Evolutionary conservation across 2,797 vertebrate genomes (phyloP), one percentile per base, ranked within the genome.

Genomic region (Silurus lanzhouensis): DNA sequence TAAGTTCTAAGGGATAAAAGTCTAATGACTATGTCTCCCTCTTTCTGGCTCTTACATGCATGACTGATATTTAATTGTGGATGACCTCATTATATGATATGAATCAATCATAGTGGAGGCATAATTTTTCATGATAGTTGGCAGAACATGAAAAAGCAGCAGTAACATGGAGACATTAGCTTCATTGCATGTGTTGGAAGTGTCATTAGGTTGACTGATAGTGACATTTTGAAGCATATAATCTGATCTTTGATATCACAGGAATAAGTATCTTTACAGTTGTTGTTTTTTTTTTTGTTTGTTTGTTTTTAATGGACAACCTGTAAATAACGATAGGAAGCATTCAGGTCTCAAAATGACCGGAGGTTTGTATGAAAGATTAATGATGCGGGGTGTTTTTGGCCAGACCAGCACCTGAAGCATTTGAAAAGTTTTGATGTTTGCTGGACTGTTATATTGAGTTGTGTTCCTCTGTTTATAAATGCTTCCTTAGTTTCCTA

Each of bases 91-190:
- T 77, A 80, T 72, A 55, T 87, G 83, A 77, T 83, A 83, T 17
- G 31, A 86, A 74, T 83, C 80, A 82, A 55, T 86, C 81, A n/a
- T 84, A 58, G 25, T n/a, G 7, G 20, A 57, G 25, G 77, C 63
- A 57, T 82, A 63, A 57, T 82, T 77, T 88, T 85, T 88, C 83
- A 81, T 87, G 84, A 64, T 61, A 66, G 76, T 88, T 79, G 83
- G 70, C 81, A 64, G 83, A 80, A 48, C 57, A 70, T 88, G 87
- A 10, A 86, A 88, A 66, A 85, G 83, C 81, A 48, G 20, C 55
- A 63, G 57, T 81, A 82, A 81, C 55, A 84, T 12, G 46, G 76
- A 80, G 85, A 68, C 83, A 76, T 87, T 80, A 81, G 71, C 61
- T 55, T 78, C 52, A 68, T 27, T 83, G 70, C 83, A 83, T 80